Evolutionary conservation across 2,888 invertebrate genomes (phyloP), one percentile per base, ranked within the genome.

Genomic region (Coecobrya sp.): DNA sequence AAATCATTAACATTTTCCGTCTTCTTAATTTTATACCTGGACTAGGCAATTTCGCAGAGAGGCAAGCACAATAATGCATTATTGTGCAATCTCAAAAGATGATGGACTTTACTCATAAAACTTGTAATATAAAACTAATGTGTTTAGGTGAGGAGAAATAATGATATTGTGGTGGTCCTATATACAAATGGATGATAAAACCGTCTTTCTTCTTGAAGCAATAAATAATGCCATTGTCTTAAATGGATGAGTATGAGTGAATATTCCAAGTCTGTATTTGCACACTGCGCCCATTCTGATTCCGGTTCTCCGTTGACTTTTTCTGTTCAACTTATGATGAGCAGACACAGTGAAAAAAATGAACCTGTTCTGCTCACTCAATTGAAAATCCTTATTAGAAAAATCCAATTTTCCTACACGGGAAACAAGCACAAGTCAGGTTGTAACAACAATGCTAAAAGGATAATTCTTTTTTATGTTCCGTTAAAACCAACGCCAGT

Each of bases 331-430:
- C 22, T 73, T 73, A 52, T 45, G 42, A 49, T 13, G n/a, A 45
- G 25, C 4, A 82, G 22, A 82, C n/a, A 55, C 3, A 82, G 16
- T 55, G 42, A 45, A 52, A 76, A 76, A 49, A 13, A 1, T 76
- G 76, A 91, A 91, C 91, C 65, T 86, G 91, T 91, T 86, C 81
- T 91, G 91, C 55, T 86, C 91, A 91, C 86, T 91, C 86, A 91
- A 91, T 79, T 86, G 91, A 81, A 91, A 86, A 91, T 91, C 91
- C 86, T 89, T 81, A 89, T 89, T 89, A 79, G 70, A 76, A 22
- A 86, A 76, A 90, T 86, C 76, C 85, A 86, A 86, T 85, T 76
- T 62, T 84, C 52, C 5, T 82, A 87, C 87, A 87, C 59, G 62
- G 42, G 55, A 73, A 73, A 73, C 49, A 86, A 86, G 36, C 27